Base-by-base conservation (phyloP, 1,140 invertebrate species). In the Steinernema feltiae region DNA sequence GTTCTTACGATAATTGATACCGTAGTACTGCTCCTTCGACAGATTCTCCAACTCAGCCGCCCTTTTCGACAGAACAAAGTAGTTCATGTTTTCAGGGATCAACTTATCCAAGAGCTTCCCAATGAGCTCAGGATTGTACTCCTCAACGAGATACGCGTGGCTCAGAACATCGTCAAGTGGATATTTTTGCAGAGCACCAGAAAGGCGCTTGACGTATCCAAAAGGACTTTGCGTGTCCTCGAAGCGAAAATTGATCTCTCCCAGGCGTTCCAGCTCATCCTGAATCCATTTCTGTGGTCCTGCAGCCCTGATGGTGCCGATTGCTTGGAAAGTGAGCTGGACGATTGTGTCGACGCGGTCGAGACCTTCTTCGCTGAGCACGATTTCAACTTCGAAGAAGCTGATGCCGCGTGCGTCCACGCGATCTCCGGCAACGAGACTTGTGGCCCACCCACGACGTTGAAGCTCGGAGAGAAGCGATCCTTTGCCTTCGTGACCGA, bases 401-500 rank as follows among this genome's bases (percentile, higher is more conserved):
- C 90, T 91, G 87, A 96, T 95, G 0, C 95, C 95, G 79, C 92
- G 90, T 0, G 92, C 92, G 0, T 91, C 88, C 76, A n/a, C n/a
- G n/a, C 91, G 90, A 70, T 90, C 90, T 0, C 94, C 94, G 7
- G 92, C 92, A 46, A 91, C 88, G 18, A 98, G 86, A 80, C 91
- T 91, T 87, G 94, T 97, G 30, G 92, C 94, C 94, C 94, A 98
- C 32, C 94, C 93, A 80, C 90, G 89, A 3, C n/a, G n/a, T n/a
- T n/a, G n/a, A n/a, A n/a, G n/a, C n/a, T n/a, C n/a, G n/a, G n/a
- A n/a, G n/a, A n/a, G 89, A 46, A 99, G 88, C 84, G 94, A 97
- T 15, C 95, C 95, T 1, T 72, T 90, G 3, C 95, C 94, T 89
- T 98, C 95, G 87, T 98, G 96, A 0, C 95, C 95, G 41, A 46